These are phyloP conservation scores for Pseudoips prasinana DNA, from an alignment of 2,888 invertebrate species.

Conservation along the genomic window DNA sequence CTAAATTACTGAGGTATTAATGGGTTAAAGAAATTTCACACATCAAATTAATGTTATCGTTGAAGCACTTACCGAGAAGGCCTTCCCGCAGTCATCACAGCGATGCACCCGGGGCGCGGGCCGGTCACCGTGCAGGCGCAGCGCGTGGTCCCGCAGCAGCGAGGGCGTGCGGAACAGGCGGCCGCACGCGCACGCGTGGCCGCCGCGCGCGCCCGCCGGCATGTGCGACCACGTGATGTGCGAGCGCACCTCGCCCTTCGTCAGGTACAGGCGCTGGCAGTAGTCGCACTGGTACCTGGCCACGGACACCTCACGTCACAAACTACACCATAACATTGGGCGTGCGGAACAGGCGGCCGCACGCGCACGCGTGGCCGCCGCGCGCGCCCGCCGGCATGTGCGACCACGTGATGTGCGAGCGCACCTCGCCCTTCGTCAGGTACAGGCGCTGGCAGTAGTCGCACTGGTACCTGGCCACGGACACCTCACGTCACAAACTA, in stretches of 20 bases:
- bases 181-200: slow-evolving; percentile 47
- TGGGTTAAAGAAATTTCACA: no score
- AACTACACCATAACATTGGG: no score
- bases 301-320: neutral
- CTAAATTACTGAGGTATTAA: no score
- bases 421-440: slow-evolving; percentile 52
- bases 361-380: slow-evolving; percentile 41
- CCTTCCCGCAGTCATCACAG: slow-evolving; percentile 43
- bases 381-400: slow-evolving; percentile 33
- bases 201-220: slow-evolving; percentile 25
- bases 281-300: slow-evolving; percentile 50
- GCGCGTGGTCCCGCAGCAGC: slow-evolving; percentile 36
- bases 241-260: slow-evolving; percentile 51
- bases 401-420: slow-evolving; percentile 52
- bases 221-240: slow-evolving; percentile 54
- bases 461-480: slow-evolving; percentile 42
- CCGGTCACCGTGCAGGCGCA: slow-evolving; percentile 23
- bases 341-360: no score
- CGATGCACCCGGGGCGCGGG: slow-evolving; percentile 31
- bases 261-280: slow-evolving; percentile 46
- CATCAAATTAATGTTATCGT: no score
- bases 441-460: slow-evolving; percentile 48
- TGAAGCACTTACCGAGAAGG: slow-evolving; percentile 40
- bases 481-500: no score
- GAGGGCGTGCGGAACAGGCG: no score